Evolutionary conservation across 2,888 invertebrate genomes (phyloP).

Genomic region (Apotomis turbidana): DNA sequence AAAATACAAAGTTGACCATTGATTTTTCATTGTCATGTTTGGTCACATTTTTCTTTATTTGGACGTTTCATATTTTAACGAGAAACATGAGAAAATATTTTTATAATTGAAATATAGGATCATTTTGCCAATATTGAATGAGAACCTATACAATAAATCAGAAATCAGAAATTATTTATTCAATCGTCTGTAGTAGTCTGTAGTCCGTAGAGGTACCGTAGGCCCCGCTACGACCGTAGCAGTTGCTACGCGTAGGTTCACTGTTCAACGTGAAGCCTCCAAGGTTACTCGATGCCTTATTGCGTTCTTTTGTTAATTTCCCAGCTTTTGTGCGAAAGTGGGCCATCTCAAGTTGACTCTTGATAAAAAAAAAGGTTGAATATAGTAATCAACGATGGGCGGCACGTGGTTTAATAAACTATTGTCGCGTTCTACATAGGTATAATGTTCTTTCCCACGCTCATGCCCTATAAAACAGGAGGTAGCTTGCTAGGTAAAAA

Average conservation of each 20-base stretch:
- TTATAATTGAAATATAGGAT: too few relatives aligned
- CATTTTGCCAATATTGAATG: too few relatives aligned
- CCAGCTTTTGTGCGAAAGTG: conserved; percentile 66
- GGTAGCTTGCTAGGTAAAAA: too few relatives aligned
- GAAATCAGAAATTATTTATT: too few relatives aligned
- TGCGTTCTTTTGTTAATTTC: conserved; percentile 65
- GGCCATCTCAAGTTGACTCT: conserved; percentile 63
- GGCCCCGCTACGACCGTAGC: conserved; percentile 44
- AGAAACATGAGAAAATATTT: too few relatives aligned
- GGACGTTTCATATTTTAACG: background rate
- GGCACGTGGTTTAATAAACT: too few relatives aligned
- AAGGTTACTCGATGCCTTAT: conserved; percentile 65
- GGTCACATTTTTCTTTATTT: background rate
- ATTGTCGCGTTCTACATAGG: too few relatives aligned
- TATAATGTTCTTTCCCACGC: too few relatives aligned
- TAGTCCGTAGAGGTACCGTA: conserved; percentile 29
- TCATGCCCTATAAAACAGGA: too few relatives aligned
- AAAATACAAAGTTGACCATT: too few relatives aligned
- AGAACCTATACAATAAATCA: too few relatives aligned
- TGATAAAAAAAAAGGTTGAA: background rate
- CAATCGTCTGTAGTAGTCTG: background rate
- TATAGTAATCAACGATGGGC: too few relatives aligned
- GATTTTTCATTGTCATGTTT: background rate
- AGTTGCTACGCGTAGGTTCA: conserved; percentile 2
- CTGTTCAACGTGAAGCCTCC: conserved; percentile 47